Evolutionary conservation across 2,888 invertebrate genomes (phyloP).

Genomic region (Cyclophora punctaria): DNA sequence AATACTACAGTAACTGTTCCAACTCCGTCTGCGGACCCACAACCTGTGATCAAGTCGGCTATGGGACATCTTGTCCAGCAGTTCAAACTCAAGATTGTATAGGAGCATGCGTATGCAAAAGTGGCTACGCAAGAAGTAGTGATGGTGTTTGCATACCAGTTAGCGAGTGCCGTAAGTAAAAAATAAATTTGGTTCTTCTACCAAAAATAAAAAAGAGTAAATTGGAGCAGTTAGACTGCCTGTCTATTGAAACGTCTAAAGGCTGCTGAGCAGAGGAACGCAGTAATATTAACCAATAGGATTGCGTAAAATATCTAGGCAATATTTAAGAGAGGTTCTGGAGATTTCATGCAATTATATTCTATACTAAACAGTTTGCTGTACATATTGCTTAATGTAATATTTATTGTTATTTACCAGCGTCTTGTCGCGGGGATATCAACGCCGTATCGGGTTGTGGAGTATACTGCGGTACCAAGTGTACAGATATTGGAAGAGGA

Average conservation of each 20-base stretch:
- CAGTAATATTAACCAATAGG: too few species aligned
- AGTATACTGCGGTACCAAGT: constrained; percentile 19
- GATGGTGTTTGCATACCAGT: constrained; percentile 23
- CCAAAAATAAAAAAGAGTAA: too few species aligned
- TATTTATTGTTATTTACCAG: constrained; percentile 14
- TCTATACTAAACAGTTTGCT: too few species aligned
- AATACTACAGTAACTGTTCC: constrained; percentile 21
- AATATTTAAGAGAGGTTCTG: too few species aligned
- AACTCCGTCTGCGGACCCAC: constrained; percentile 21
- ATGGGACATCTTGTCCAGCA: constrained; percentile 13
- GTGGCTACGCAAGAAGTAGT: constrained; percentile 17
- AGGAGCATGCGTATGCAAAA: constrained; percentile 22
- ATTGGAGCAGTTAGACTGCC: too few species aligned
- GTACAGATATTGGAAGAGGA: constrained; percentile 17
- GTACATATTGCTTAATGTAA: too few species aligned
- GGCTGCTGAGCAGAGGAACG: too few species aligned
- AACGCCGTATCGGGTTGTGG: constrained; percentile 26
- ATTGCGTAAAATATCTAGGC: too few species aligned
- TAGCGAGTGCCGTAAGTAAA: constrained; percentile 8
- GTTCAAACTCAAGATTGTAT: constrained; percentile 14
- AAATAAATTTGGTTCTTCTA: too few species aligned
- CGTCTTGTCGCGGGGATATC: constrained; percentile 19
- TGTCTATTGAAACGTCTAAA: too few species aligned
- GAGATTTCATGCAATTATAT: too few species aligned
- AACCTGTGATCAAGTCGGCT: constrained; percentile 28